A percentile compares a stretch with the other conserved stretches of the same genome.
Conservation (phyloP, 1,140 invertebrate genomes). For the Sogatella furcifera region DNA sequence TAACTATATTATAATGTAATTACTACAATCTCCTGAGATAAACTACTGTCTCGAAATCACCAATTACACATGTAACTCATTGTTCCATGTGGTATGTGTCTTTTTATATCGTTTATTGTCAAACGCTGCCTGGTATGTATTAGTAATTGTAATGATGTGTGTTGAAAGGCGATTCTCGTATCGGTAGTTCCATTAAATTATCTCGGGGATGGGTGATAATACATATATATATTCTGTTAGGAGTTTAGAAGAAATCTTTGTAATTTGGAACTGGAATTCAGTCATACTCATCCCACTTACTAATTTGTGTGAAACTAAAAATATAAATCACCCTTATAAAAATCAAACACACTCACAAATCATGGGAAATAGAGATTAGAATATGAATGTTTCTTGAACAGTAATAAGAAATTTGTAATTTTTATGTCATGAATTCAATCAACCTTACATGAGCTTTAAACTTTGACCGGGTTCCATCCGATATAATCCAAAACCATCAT, state of each 20-base stretch:
- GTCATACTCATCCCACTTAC: too few relatives aligned
- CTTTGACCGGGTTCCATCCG: too few relatives aligned
- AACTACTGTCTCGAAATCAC: not conserved
- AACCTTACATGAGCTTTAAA: too few relatives aligned
- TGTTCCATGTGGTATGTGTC: slow-evolving; percentile 3
- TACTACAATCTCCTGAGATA: not conserved
- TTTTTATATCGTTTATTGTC: not conserved
- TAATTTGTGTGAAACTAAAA: not conserved
- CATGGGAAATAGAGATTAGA: too few relatives aligned
- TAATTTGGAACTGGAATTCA: not conserved
- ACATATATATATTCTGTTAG: not conserved
- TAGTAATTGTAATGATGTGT: slow-evolving; percentile 1
- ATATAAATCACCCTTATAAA: not conserved
- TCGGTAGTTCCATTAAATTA: not conserved
- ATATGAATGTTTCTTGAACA: too few relatives aligned
- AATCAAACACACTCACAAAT: too few relatives aligned
- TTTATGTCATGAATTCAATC: too few relatives aligned
- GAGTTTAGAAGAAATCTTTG: not conserved
- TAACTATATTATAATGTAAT: too few relatives aligned
- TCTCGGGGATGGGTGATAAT: not conserved
- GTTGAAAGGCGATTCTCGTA: not conserved
- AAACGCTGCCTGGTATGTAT: slow-evolving; percentile 1
- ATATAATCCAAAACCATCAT: too few relatives aligned
- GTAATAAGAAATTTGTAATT: too few relatives aligned
- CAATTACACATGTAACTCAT: not conserved